phyloP scores from a whole-genome alignment of 1,140 invertebrate genomes.

The Lasioglossum albipes region DNA sequence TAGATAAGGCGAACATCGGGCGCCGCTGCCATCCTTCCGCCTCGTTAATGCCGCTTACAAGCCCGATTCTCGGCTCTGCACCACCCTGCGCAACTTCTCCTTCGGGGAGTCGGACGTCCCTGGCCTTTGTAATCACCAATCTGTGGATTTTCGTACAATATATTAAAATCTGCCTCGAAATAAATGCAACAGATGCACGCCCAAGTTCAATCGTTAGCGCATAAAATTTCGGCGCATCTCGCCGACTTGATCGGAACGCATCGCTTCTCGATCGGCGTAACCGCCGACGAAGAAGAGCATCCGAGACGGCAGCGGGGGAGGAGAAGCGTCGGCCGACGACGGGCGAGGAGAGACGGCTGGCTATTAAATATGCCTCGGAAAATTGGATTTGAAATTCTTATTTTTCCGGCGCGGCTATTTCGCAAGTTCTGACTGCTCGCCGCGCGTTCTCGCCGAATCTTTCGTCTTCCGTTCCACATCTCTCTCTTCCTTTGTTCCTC shows the following conservation, averaged over 20 bases:
- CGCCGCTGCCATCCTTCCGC: conserved; percentile 22
- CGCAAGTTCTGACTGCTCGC: conserved; percentile 12
- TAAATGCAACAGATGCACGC: too few relatives aligned
- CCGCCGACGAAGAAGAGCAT: not conserved
- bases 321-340: conserved; percentile 20
- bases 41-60: conserved; percentile 53
- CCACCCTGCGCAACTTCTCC: too few relatives aligned
- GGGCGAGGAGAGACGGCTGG: conserved; percentile 46
- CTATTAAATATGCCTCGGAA: conserved; percentile 70
- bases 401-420: conserved; percentile 59
- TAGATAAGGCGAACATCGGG: conserved; percentile 32
- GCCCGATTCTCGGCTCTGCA: not conserved
- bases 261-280: conserved; percentile 50
- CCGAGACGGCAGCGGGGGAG: not conserved
- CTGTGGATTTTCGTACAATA: too few relatives aligned
- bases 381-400: conserved; percentile 74
- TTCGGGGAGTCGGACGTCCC: too few relatives aligned
- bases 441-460: not conserved
- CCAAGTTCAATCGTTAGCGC: too few relatives aligned
- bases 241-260: conserved; percentile 41
- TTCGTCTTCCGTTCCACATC: not conserved
- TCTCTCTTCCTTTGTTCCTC: not conserved
- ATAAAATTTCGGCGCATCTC: not conserved
- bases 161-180: too few relatives aligned
- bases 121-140: too few relatives aligned